phyloP scores from a whole-genome alignment of 2,888 invertebrate genomes.

The Tenthredo notha region DNA sequence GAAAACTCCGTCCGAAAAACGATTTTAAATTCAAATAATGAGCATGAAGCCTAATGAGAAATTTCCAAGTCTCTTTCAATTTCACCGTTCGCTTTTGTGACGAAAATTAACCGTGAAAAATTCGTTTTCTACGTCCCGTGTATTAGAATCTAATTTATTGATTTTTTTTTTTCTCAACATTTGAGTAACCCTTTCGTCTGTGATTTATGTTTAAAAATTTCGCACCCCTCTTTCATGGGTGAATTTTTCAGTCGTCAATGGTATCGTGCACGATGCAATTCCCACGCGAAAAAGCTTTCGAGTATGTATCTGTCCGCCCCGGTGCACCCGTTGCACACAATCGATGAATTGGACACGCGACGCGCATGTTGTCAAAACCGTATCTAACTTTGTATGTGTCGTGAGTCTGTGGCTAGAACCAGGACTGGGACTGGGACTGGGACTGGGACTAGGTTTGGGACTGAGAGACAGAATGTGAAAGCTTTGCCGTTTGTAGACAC shows the following conservation, averaged over 20 bases:
- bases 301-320: conserved; percentile 16
- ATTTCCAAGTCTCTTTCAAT: too few species aligned
- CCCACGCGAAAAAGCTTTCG: conserved; percentile 31
- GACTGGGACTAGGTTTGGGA: not conserved
- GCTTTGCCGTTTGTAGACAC: conserved; percentile 15
- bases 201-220: not conserved
- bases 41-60: too few species aligned
- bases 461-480: conserved; percentile 27
- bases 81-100: too few species aligned
- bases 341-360: conserved; percentile 44
- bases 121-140: not conserved
- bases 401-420: not conserved
- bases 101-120: not conserved
- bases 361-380: conserved; percentile 39
- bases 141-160: not conserved
- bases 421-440: not conserved
- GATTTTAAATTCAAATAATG: too few species aligned
- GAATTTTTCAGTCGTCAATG: not conserved
- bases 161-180: not conserved
- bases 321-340: conserved; percentile 31
- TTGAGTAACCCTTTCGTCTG: not conserved
- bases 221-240: not conserved
- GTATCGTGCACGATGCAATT: conserved; percentile 24
- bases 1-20: too few species aligned
- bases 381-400: not conserved